A percentile compares a stretch with the other conserved stretches of the same genome.
These are phyloP conservation scores for Scopus umbretta DNA, from an alignment of 2,113 vertebrate genomes.

Conservation along the genomic window DNA sequence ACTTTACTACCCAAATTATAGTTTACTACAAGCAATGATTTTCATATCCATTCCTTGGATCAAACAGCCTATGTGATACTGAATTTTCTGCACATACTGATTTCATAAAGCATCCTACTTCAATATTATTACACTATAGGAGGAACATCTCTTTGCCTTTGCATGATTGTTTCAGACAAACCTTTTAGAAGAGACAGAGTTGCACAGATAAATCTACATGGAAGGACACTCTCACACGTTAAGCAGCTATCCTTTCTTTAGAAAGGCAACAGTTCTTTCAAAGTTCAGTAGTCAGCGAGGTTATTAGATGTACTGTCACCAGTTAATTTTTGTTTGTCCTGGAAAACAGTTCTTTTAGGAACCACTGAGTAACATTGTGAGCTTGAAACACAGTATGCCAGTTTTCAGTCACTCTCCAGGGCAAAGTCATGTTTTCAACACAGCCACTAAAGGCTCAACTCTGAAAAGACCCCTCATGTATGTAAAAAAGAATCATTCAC, in stretches of 20 bases:
- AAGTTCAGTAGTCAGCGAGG: not conserved
- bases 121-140: not conserved
- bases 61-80: not conserved
- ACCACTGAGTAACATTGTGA: not conserved
- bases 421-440: not conserved
- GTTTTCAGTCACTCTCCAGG: not conserved
- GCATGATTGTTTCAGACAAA: not conserved
- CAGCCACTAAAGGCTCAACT: not conserved
- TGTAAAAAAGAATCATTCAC: not conserved
- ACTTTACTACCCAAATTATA: not conserved
- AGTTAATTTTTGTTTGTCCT: not conserved
- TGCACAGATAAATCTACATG: not conserved
- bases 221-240: not conserved
- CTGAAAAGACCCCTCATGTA: not conserved
- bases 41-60: not conserved
- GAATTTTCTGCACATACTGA: not conserved
- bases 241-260: not conserved
- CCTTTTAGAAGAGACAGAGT: not conserved
- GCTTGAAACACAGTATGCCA: not conserved
- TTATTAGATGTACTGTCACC: not conserved
- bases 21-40: not conserved
- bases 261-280: not conserved
- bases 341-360: not conserved
- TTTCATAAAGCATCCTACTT: not conserved
- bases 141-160: not conserved